Evolutionary conservation across 2,888 invertebrate genomes (phyloP), one percentile per base, ranked within the genome.

Genomic region (Lasioglossum lativentre): DNA sequence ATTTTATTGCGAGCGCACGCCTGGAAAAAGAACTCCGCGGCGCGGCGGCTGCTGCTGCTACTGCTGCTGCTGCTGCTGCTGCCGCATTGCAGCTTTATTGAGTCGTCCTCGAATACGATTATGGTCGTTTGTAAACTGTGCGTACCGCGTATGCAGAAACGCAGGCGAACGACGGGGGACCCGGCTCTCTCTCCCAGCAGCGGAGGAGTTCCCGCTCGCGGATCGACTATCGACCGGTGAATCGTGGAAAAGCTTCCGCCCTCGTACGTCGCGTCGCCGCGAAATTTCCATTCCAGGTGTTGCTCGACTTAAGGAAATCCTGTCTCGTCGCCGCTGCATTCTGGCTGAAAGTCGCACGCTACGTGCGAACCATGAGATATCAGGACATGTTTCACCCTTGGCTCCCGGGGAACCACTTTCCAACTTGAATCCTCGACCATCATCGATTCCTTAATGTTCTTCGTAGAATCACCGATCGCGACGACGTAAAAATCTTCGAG

Each of bases 341-440:
- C 66, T 40, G 82, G 47, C 52, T 52, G 71, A 80, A 45, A 82
- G 73, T 78, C 47, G 66, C 79, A 52, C 27, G 78, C 78, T 82
- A 79, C 83, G 77, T 85, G 74, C 78, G 80, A 85, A 83, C 82
- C 71, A 75, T 68, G 68, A 79, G 42, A 56, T 75, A 63, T 27
- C 75, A 75, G 75, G 59, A n/a, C 40, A 42, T 52, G 59, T 30
- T 40, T 75, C 40, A 42, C 38, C 68, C 23, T 14, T 27, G 27
- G 59, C 27, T 27, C 27, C 14, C 59, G 27, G 59, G 27, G 27
- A 59, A 59, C 59, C 27, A 59, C 59, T 59, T 59, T 59, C 59
- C 59, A 59, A 59, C 59, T 59, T 27, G 27, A 59, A 27, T 14
- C 59, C 59, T 5, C 59, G 27, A 27, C 27, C 27, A 27, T 30